Base-by-base conservation (phyloP, 1,140 invertebrate species). In the Drosophila bocqueti region DNA sequence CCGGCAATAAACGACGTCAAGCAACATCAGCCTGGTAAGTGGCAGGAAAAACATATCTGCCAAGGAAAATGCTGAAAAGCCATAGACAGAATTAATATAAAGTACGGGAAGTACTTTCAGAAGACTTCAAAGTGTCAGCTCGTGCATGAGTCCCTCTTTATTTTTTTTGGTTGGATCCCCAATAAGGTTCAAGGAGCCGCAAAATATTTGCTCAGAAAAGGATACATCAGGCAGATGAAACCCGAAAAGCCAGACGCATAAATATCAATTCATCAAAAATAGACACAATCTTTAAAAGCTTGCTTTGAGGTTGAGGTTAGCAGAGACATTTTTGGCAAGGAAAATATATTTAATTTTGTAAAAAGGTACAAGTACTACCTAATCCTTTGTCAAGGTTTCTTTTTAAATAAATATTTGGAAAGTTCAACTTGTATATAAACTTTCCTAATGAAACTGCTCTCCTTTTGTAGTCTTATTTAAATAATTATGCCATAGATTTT, bases 181-280 rank as follows among this genome's bases (percentile, higher is more conserved):
- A 31, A 18, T 34, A 34, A 34, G 16, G 26, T 29, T 26, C n/a
- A 52, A 36, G 59, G 21, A n/a, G 29, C 7, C 38, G 10, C 18
- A 69, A 45, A 45, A 69, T 55, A 69, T 69, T 69, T 50, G 26
- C 31, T 15, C 9, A 21, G 26, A 6, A 50, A 47, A 47, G 45
- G 65, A 34, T 40, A 40, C 62, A 21, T 15, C 45, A 31, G 34
- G 34, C 24, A 24, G 34, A 26, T 31, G 42, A 6, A 42, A 21
- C 54, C 16, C 59, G 15, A 62, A 73, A 62, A 54, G 42, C 16
- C 57, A 46, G 55, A 74, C 69, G 24, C 43, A 74, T 73, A 61
- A 73, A 74, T 63, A 63, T 64, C 71, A 75, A 64, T 76, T 72
- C 21, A 72, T 59, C 68, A 71, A 46, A 47, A 26, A 49, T 29